Conservation (phyloP, 2,113 vertebrate species). For the Nothobranchius kuhntae region DNA sequence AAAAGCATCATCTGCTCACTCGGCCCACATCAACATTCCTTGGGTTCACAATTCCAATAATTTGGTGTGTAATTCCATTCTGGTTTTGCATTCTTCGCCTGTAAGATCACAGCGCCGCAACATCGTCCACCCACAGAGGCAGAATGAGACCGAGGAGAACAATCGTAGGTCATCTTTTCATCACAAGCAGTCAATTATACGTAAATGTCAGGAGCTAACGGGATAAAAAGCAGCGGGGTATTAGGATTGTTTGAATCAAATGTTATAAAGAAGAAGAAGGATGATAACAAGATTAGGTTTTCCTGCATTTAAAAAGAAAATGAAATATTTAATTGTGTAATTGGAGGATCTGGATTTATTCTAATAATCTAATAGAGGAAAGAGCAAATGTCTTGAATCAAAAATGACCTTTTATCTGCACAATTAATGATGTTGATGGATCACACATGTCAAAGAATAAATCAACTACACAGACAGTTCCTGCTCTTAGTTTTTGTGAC, state of each 20-base stretch:
- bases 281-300: constrained; percentile 14
- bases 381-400: neutral
- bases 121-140: constrained; percentile 31
- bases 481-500: neutral
- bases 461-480: neutral
- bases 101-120: constrained; percentile 57
- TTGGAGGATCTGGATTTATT: constrained; percentile 36
- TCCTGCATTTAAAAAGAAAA: constrained; percentile 12
- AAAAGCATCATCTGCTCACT: constrained; percentile 31
- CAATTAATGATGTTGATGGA: neutral
- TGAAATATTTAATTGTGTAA: constrained; percentile 27
- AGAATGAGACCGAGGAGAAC: neutral
- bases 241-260: constrained; percentile 23
- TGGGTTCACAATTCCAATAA: constrained; percentile 34
- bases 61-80: constrained; percentile 45
- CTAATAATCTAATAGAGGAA: constrained; percentile 24
- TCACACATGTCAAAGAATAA: neutral
- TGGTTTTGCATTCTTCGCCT: constrained; percentile 57
- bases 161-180: constrained; percentile 5
- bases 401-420: constrained; percentile 11
- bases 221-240: constrained; percentile 20
- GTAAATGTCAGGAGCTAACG: constrained; percentile 48
- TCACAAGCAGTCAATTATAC: constrained; percentile 24
- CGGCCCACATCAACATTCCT: constrained; percentile 22
- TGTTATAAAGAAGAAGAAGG: constrained; percentile 23